phyloP scores from a whole-genome alignment of 2,797 vertebrate species.

The Phataginus tricuspis region DNA sequence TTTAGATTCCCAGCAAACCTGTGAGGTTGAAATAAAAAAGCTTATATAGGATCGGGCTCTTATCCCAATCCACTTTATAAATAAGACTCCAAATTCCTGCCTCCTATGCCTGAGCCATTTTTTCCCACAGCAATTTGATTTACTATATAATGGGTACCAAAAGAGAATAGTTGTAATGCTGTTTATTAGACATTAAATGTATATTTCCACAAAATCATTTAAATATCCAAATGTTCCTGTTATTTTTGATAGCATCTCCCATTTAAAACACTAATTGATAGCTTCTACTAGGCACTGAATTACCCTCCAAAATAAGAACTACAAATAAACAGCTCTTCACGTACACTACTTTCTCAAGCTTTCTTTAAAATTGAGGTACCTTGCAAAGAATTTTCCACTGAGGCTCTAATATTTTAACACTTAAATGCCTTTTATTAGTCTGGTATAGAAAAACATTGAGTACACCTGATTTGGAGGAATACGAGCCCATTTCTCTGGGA shows the following conservation, averaged over 20 bases:
- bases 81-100: background rate
- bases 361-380: conserved; percentile 57
- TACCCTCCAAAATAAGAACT: conserved; percentile 48
- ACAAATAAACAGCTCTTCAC: conserved; percentile 67
- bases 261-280: conserved; percentile 15
- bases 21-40: background rate
- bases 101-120: background rate
- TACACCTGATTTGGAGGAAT: conserved; percentile 57
- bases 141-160: background rate
- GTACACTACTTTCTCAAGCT: conserved; percentile 67
- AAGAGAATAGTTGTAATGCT: background rate
- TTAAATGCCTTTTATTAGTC: conserved; percentile 71
- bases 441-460: conserved; percentile 58
- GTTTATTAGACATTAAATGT: background rate
- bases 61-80: background rate
- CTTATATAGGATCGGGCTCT: no score
- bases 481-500: conserved; percentile 65
- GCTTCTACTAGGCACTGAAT: background rate
- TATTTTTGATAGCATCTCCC: background rate
- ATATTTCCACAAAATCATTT: conserved; percentile 6
- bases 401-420: conserved; percentile 66
- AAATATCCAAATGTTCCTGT: background rate
- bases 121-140: background rate
- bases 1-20: background rate
- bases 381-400: conserved; percentile 65